Base-by-base conservation (phyloP, 92 coral and sea anemone species). In the Desmophyllum pertusum region DNA sequence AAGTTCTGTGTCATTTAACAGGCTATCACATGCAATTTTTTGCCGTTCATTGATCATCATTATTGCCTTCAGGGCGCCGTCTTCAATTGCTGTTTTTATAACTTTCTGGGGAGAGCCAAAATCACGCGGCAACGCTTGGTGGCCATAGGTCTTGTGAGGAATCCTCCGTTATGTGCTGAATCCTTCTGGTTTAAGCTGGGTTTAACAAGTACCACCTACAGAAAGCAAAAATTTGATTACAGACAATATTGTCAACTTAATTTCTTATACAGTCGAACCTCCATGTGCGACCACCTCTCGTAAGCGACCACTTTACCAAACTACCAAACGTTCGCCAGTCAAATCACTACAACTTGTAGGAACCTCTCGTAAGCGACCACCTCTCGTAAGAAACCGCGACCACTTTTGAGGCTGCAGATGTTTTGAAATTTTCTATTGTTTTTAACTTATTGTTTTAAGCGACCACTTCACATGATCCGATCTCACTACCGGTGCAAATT, bases 1-100 rank as follows among this genome's bases (percentile, higher is more conserved):
- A 3, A 92, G 81, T 30, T 90, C 81, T 35, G 78, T 86, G 71
- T 75, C 80, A 15, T 87, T 83, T 8, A 89, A 52, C 25, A 87
- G 41, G 35, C 71, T 13, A 25, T 92, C 89, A 43, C 92, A 92
- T 23, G 36, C 21, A 10, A 38, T 48, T 14, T 39, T 71, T 37
- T 29, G 33, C 25, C 73, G 19, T 15, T 68, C 70, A 5, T 52
- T 27, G 21, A 79, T 2, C 13, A 40, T 55, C 3, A 29, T 63
- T 4, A 48, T 1, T 5, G 3, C n/a, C 52, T 76, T 50, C 6
- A 17, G 11, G 66, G 29, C 14, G 43, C 88, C 82, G 2, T 71
- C 52, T 72, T 88, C 81, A 6, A 76, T 38, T 4, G n/a, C 75
- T 3, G 46, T 18, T 7, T 14, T 14, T 23, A 85, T 1, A 14